Conservation (phyloP, 2,888 invertebrate genomes). For the Rhogogaster chlorosoma region DNA sequence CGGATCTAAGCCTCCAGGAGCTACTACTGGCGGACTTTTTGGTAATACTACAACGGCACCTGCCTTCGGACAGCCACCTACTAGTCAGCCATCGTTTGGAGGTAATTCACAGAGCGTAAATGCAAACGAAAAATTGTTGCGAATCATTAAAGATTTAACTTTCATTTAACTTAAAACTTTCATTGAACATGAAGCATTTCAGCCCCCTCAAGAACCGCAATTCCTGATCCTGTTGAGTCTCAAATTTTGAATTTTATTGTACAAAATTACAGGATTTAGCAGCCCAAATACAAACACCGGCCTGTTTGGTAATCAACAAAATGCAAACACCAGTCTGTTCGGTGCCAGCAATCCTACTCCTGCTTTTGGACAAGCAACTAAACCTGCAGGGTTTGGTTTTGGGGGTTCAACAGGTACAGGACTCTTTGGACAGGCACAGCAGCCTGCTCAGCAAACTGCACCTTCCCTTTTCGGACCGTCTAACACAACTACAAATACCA, state of each 20-base stretch:
- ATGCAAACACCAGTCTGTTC: conserved; percentile 82
- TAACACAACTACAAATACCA: conserved; percentile 78
- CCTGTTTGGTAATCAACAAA: conserved; percentile 79
- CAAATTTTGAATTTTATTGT: conserved; percentile 29
- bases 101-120: conserved; percentile 62
- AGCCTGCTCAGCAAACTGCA: conserved; percentile 73
- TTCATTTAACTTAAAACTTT: neutral
- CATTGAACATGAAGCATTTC: neutral
- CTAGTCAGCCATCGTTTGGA: conserved; percentile 79
- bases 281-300: conserved; percentile 73
- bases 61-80: conserved; percentile 83
- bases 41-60: conserved; percentile 82
- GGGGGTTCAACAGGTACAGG: conserved; percentile 80
- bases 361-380: conserved; percentile 83
- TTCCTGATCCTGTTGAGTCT: neutral
- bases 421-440: conserved; percentile 82
- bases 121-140: neutral
- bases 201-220: neutral
- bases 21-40: conserved; percentile 81
- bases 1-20: conserved; percentile 79
- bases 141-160: neutral
- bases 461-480: conserved; percentile 77
- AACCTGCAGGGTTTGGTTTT: conserved; percentile 82
- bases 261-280: conserved; percentile 69
- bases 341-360: conserved; percentile 80